phyloP scores from a whole-genome alignment of 2,888 invertebrate species.

The Cylindroiulus punctatus region DNA sequence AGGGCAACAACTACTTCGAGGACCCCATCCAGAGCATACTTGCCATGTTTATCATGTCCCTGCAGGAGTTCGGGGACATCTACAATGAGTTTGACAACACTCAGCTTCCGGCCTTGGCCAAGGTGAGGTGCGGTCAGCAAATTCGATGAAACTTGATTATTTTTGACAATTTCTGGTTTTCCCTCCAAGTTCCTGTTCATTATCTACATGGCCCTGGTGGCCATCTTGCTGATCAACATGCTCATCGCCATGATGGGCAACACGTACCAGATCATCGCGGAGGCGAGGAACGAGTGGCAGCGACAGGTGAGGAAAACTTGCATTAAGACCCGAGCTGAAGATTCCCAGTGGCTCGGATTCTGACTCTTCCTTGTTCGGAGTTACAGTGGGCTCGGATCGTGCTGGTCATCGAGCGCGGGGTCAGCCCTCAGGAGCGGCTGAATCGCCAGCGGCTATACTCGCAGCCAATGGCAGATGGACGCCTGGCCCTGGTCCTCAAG shows the following conservation, averaged over 20 bases:
- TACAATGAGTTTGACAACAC: constrained; percentile 90
- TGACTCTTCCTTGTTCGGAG: background rate
- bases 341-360: too few relatives aligned
- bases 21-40: constrained; percentile 92
- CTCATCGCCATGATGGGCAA: constrained; percentile 99
- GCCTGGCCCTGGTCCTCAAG: constrained; percentile 84
- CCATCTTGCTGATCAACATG: constrained; percentile 95
- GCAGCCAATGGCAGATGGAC: constrained; percentile 90
- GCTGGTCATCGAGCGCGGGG: constrained; percentile 95
- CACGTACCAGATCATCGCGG: constrained; percentile 97
- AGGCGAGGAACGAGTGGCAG: constrained; percentile 98
- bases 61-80: constrained; percentile 95
- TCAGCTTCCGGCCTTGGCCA: constrained; percentile 87
- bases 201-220: constrained; percentile 97
- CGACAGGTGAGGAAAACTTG: constrained; percentile 74
- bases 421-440: constrained; percentile 85
- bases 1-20: constrained; percentile 64
- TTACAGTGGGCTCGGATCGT: constrained; percentile 96
- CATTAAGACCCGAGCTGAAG: constrained; percentile 81
- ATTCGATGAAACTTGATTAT: background rate
- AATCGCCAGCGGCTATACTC: constrained; percentile 90
- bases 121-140: constrained; percentile 70
- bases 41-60: constrained; percentile 98
- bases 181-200: constrained; percentile 77
- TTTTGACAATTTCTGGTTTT: background rate